These are phyloP conservation scores for Liodrosophila aerea DNA, from an alignment of 2,888 invertebrate species.

Conservation along the genomic window DNA sequence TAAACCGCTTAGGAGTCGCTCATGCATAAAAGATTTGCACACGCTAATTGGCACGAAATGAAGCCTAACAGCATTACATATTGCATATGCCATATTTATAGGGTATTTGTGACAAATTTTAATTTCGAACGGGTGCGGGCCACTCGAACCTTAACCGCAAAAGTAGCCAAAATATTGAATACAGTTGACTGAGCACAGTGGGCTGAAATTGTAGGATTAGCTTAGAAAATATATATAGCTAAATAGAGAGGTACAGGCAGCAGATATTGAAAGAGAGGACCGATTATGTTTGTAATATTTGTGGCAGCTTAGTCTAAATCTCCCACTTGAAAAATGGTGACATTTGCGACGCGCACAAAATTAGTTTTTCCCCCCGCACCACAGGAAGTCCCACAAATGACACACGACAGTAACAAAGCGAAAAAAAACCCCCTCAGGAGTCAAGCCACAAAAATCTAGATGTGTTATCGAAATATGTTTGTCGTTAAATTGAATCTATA, in stretches of 20 bases:
- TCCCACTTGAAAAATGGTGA: constrained; percentile 70
- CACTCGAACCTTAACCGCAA: constrained; percentile 60
- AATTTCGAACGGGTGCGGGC: constrained; percentile 51
- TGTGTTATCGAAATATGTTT: constrained; percentile 62
- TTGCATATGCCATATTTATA: constrained; percentile 1
- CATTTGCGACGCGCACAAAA: constrained; percentile 63
- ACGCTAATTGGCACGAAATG: constrained; percentile 63
- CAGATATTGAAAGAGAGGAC: neutral
- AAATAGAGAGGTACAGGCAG: too few relatives aligned
- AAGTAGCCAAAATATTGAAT: constrained; percentile 72
- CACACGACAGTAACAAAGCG: constrained; percentile 41
- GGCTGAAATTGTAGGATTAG: constrained; percentile 8
- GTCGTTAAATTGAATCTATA: constrained; percentile 58
- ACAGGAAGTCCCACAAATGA: constrained; percentile 68
- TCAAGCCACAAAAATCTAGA: constrained; percentile 59
- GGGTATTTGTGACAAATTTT: constrained; percentile 51
- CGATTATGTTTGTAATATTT: constrained; percentile 10
- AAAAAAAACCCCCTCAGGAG: constrained; percentile 27
- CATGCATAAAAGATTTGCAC: constrained; percentile 71
- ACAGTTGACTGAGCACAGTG: constrained; percentile 46
- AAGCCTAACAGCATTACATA: constrained; percentile 18
- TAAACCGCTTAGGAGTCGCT: constrained; percentile 71
- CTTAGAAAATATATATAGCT: constrained; percentile 18
- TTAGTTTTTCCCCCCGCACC: constrained; percentile 53
- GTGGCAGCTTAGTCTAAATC: constrained; percentile 53